Percentiles rank a stretch among this genome's conserved stretches.
These are phyloP conservation scores for Platycercus adscitus DNA, from an alignment of 2,113 vertebrate species.

Conservation along the genomic window DNA sequence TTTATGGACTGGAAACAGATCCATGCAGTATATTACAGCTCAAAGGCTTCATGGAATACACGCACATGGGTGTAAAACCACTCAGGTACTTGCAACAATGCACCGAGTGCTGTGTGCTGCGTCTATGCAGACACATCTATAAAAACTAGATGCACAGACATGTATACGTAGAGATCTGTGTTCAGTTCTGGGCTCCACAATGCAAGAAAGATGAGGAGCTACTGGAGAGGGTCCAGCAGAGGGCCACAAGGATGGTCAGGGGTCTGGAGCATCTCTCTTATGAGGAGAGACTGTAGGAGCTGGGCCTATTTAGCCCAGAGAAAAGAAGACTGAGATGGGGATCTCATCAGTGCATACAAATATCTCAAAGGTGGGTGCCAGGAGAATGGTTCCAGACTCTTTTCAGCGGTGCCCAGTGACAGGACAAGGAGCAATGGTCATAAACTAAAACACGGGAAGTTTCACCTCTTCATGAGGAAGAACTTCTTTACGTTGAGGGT, in stretches of 20 bases:
- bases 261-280: not conserved
- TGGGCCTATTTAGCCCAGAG: not conserved
- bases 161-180: not conserved
- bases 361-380: not conserved
- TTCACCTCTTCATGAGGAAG: not conserved
- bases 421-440: not conserved
- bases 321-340: not conserved
- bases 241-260: not conserved
- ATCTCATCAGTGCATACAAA: not conserved
- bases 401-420: not conserved
- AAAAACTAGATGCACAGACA: not conserved
- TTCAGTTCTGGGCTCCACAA: not conserved
- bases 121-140: not conserved
- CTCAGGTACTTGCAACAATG: accelerated
- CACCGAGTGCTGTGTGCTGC: not conserved
- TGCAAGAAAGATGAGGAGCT: not conserved
- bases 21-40: not conserved
- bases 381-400: not conserved
- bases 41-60: not conserved
- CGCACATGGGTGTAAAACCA: not conserved
- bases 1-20: not conserved
- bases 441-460: not conserved
- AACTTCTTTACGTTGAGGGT: not conserved
- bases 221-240: not conserved
- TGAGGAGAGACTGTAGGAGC: not conserved